Base-by-base conservation (phyloP, 2,113 vertebrate genomes). In the Epinephelus cyanopodus region DNA sequence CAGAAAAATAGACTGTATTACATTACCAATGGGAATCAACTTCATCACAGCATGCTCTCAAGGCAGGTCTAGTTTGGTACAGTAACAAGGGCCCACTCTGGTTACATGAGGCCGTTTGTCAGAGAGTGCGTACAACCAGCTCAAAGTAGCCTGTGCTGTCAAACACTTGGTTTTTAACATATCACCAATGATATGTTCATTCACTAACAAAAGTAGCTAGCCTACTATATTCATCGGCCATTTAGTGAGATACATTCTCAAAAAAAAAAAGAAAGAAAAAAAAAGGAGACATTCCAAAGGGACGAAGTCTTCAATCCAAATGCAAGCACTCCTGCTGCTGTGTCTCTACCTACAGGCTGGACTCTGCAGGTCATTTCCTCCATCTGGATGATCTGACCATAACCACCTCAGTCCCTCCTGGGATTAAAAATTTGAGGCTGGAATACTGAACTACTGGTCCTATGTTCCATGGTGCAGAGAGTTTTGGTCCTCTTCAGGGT, bases 21-120 rank as follows among this genome's bases (percentile, higher is more conserved):
- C 81, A 79, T 81, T 62, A 64, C 62, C 50, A 89, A 81, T 77
- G 25, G 69, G 76, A 76, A 52, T 73, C 66, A 21, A n/a, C 60
- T 57, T 74, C 74, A 72, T 82, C 58, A 58, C 74, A 89, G 91
- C 92, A 93, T 95, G 93, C 93, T 93, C 82, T 90, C 83, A 82
- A 90, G 86, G 89, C 90, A 88, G 89, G 84, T 82, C 47, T 58
- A 74, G 77, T 82, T 80, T 74, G 64, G 74, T 53, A 66, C 58
- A 75, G 81, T 81, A 79, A 81, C 21, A 69, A 39, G 56, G 84
- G 57, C 67, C 73, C 25, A 11, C 48, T 76, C 69, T 48, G 75
- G 71, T 50, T 79, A 65, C 68, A 76, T 65, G 39, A 37, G 57
- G 52, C 77, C 68, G 61, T 82, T 73, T 53, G 77, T 73, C 66